These are phyloP conservation scores for Corvus cornix DNA, from an alignment of 2,113 vertebrate genomes.

Conservation along the genomic window DNA sequence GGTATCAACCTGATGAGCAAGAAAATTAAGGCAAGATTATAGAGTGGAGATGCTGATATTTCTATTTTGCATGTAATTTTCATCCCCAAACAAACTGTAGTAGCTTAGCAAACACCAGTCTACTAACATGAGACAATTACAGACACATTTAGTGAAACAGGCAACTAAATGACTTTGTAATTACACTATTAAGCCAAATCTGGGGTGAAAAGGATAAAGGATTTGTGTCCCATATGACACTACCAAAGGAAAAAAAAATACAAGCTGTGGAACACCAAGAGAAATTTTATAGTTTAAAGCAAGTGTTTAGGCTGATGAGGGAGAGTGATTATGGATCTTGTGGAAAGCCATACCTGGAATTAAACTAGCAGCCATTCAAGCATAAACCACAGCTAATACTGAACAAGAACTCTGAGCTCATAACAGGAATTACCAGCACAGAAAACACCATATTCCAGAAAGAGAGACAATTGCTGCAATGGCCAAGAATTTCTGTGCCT, in stretches of 20 bases:
- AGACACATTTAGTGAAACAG: conserved; percentile 28
- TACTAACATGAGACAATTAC: conserved; percentile 21
- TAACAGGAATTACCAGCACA: neutral
- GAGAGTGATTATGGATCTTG: neutral
- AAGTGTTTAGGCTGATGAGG: neutral
- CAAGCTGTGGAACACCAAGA: neutral
- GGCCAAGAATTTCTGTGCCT: neutral
- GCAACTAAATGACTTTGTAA: conserved; percentile 37
- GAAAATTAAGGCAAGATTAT: conserved; percentile 45
- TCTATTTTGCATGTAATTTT: conserved; percentile 25
- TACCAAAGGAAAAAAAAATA: neutral
- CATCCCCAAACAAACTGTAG: conserved; percentile 35
- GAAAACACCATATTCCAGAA: neutral
- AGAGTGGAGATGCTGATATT: conserved; percentile 9
- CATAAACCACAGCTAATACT: neutral
- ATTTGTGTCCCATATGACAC: neutral
- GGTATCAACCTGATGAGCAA: neutral
- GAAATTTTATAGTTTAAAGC: neutral
- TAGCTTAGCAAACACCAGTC: conserved; percentile 23
- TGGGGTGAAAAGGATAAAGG: conserved; percentile 25
- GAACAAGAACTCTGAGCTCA: neutral
- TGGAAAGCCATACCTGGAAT: neutral
- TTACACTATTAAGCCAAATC: conserved; percentile 40
- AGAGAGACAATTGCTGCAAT: neutral
- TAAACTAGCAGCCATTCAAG: neutral